Evolutionary conservation across 1,140 invertebrate genomes (phyloP).

Genomic region (Plodia interpunctella): DNA sequence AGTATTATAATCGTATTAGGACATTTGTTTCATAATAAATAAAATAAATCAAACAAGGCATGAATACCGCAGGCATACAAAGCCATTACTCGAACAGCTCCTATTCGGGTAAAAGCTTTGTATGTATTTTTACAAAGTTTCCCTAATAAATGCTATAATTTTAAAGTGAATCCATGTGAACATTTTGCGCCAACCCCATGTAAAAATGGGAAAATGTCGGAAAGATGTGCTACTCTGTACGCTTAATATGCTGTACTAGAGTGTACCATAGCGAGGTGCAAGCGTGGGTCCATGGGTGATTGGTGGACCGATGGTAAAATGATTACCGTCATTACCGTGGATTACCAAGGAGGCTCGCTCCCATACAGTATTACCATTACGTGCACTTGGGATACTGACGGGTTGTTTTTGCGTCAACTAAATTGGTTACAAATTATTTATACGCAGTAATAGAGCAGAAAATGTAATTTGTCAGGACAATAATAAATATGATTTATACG

Average conservation of each 20-base stretch:
- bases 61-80: too few relatives aligned
- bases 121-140: too few relatives aligned
- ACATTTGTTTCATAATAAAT: too few relatives aligned
- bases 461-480: background rate
- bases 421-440: slow-evolving; percentile 12
- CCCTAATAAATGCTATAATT: too few relatives aligned
- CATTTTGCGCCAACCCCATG: background rate
- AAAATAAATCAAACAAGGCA: too few relatives aligned
- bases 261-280: slow-evolving; percentile 26
- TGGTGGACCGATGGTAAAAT: slow-evolving; percentile 65
- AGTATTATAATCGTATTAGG: too few relatives aligned
- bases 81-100: too few relatives aligned
- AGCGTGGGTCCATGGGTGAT: slow-evolving; percentile 38
- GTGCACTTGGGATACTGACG: slow-evolving; percentile 50
- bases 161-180: too few relatives aligned
- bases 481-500: too few relatives aligned
- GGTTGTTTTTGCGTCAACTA: slow-evolving; percentile 31
- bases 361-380: slow-evolving; percentile 53
- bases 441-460: background rate
- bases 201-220: too few relatives aligned
- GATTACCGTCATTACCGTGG: slow-evolving; percentile 62
- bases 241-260: slow-evolving; percentile 25
- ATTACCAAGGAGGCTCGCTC: slow-evolving; percentile 46
- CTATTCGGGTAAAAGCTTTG: too few relatives aligned
- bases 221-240: slow-evolving; percentile 1